phyloP scores from a whole-genome alignment of 1,140 invertebrate genomes.

The Hyles vespertilio region DNA sequence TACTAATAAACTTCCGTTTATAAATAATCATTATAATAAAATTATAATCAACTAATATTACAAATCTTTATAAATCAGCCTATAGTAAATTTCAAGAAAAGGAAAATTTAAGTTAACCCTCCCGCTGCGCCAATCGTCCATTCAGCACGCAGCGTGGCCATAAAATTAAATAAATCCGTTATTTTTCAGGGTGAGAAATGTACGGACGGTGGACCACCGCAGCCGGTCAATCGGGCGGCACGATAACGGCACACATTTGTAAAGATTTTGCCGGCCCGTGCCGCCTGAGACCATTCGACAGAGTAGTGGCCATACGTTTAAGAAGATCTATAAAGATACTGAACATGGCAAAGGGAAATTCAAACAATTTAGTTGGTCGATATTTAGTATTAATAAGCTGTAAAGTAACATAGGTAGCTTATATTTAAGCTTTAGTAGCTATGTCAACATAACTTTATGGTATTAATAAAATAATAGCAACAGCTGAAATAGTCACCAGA shows the following conservation, averaged over 20 bases:
- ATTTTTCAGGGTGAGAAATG: constrained; percentile 73
- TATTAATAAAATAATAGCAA: too few species aligned
- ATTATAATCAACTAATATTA: too few species aligned
- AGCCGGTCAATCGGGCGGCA: constrained; percentile 62
- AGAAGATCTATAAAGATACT: constrained; percentile 30
- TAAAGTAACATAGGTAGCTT: too few species aligned
- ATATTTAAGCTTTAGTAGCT: too few species aligned
- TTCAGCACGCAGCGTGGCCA: constrained; percentile 67
- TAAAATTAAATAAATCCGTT: constrained; percentile 74
- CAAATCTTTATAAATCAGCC: too few species aligned
- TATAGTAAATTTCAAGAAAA: not conserved
- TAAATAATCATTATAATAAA: too few species aligned
- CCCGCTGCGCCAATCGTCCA: constrained; percentile 51
- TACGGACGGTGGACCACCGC: constrained; percentile 30
- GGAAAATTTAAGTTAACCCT: constrained; percentile 12
- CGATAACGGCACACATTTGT: constrained; percentile 71
- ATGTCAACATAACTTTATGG: too few species aligned
- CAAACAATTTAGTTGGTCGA: too few species aligned
- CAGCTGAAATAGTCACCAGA: too few species aligned
- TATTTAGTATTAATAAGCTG: too few species aligned
- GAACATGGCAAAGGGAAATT: constrained; percentile 2
- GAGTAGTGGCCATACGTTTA: constrained; percentile 56
- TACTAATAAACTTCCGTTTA: too few species aligned
- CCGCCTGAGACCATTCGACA: constrained; percentile 51
- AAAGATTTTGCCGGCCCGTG: constrained; percentile 63